These are phyloP conservation scores for Punctoribates punctum DNA, from an alignment of 2,888 invertebrate species.

Conservation along the genomic window DNA sequence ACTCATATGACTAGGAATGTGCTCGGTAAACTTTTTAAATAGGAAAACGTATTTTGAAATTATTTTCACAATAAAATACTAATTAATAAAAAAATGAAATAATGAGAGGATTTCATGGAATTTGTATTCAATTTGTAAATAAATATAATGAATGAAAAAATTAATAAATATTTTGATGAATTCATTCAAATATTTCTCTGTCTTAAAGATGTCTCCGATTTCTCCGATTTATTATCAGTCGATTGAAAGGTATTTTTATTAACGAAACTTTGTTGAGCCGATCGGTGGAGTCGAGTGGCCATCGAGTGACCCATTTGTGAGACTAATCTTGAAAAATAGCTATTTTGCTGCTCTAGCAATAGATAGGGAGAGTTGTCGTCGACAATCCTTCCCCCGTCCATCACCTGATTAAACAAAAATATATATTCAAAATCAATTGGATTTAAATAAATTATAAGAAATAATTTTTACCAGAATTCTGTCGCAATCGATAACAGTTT, in stretches of 20 bases:
- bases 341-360: conserved; percentile 20
- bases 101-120: no score
- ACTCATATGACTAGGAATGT: no score
- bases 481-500: conserved; percentile 90
- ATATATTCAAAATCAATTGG: not conserved
- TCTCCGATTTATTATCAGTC: not conserved
- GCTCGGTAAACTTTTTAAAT: no score
- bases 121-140: no score
- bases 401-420: conserved; percentile 9
- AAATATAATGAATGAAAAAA: no score
- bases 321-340: conserved; percentile 37
- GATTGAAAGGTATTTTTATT: conserved; percentile 3
- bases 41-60: no score
- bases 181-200: conserved; percentile 11
- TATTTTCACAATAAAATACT: no score
- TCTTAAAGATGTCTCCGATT: conserved; percentile 1
- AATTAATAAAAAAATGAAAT: no score
- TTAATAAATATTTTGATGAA: not conserved
- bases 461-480: conserved; percentile 65
- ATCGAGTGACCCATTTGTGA: conserved; percentile 34
- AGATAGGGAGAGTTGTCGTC: conserved; percentile 39
- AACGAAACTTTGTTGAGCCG: not conserved
- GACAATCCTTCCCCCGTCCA: conserved; percentile 32
- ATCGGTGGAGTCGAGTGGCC: conserved; percentile 9
- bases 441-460: not conserved